Evolutionary conservation across 2,113 vertebrate species (phyloP).

Genomic region (Mungos mungo): DNA sequence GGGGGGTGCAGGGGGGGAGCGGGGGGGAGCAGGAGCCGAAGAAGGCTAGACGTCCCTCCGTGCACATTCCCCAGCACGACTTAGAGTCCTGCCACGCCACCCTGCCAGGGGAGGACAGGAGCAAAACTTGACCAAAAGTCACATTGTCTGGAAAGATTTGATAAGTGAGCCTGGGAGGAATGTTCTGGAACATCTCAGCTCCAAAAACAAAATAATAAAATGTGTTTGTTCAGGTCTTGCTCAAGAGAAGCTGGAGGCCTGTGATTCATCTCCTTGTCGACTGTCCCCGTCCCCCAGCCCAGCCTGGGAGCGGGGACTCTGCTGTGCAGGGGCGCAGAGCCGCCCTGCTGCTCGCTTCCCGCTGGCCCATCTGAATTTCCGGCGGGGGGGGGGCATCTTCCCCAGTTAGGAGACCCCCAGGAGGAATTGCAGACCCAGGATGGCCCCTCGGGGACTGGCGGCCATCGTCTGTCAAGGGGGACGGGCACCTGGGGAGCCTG

Average conservation of each 20-base stretch:
- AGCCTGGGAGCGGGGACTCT: not conserved
- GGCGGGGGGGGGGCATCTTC: not conserved
- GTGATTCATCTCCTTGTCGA: not conserved
- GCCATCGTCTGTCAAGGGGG: not conserved
- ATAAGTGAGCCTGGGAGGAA: not conserved
- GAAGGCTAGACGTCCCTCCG: fast-evolving
- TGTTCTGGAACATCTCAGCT: not conserved
- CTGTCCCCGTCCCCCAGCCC: not conserved
- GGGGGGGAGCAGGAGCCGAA: not conserved
- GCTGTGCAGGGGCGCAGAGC: fast-evolving
- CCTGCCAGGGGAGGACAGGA: not conserved
- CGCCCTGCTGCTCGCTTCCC: fast-evolving
- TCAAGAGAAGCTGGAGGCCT: not conserved
- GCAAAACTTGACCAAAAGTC: not conserved
- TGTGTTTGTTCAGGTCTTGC: not conserved
- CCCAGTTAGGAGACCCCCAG: fast-evolving
- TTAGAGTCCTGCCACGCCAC: not conserved
- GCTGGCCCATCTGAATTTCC: fast-evolving
- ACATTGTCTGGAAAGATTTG: not conserved
- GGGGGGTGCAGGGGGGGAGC: too few species aligned
- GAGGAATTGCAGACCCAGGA: not conserved
- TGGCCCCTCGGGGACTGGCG: fast-evolving
- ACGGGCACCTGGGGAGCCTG: fast-evolving
- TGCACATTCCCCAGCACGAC: not conserved
- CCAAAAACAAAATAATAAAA: not conserved